Evolutionary conservation across 2,888 invertebrate genomes (phyloP).

Genomic region (Podabrus alpinus): DNA sequence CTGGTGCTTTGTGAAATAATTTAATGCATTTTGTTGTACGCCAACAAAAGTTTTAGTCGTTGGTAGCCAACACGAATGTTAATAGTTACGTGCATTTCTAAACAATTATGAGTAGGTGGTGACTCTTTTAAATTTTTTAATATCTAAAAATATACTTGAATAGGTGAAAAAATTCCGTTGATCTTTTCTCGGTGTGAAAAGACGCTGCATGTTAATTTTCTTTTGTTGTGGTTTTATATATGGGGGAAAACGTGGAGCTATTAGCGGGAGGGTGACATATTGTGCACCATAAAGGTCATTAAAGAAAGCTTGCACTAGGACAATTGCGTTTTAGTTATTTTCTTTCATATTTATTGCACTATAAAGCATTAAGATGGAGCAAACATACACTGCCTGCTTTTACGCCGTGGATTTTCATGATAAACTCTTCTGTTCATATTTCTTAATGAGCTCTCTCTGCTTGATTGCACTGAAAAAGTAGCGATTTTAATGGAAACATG

Average conservation of each 20-base stretch:
- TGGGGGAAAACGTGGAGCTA: neutral
- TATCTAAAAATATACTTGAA: neutral
- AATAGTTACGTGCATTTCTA: neutral
- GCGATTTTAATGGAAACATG: neutral
- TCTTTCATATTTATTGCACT: neutral
- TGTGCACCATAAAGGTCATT: neutral
- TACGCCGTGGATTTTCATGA: neutral
- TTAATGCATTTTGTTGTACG: conserved; percentile 16
- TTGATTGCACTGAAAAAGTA: neutral
- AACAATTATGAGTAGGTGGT: neutral
- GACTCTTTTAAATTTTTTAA: neutral
- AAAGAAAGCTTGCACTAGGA: neutral
- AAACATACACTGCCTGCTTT: neutral
- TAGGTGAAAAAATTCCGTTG: neutral
- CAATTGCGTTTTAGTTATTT: neutral
- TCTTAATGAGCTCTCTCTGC: neutral
- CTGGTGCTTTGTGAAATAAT: conserved; percentile 18
- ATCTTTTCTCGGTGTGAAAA: neutral
- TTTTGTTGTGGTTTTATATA: neutral
- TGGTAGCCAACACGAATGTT: neutral
- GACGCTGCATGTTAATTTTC: neutral
- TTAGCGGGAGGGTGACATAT: neutral
- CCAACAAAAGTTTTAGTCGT: conserved; percentile 15
- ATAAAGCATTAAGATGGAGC: neutral
- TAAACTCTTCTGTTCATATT: neutral